Conservation (phyloP, 2,113 vertebrate genomes). For the Crotalus horridus region DNA sequence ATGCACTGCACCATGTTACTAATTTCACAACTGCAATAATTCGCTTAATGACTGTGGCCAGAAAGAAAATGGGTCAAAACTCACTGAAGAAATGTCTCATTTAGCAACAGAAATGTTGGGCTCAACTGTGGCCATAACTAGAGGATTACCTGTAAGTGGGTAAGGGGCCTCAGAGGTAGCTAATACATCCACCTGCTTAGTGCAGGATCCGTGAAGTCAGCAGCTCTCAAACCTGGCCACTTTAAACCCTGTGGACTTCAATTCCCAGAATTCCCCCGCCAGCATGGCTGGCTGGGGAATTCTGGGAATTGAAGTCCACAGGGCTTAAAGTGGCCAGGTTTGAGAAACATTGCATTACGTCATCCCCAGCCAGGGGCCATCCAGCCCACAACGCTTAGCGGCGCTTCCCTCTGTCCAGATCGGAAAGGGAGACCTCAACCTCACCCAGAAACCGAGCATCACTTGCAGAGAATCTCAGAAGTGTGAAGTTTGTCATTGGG, state of each 20-base stretch:
- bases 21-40: too few species aligned
- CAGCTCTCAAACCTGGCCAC: too few species aligned
- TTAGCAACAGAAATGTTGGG: too few species aligned
- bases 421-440: neutral
- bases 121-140: too few species aligned
- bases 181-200: neutral
- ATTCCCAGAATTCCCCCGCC: neutral
- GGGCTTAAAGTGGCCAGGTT: neutral
- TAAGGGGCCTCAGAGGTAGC: neutral
- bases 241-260: neutral
- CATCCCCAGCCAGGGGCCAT: neutral
- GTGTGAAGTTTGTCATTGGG: neutral
- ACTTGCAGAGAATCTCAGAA: neutral
- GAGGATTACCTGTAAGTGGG: neutral
- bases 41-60: too few species aligned
- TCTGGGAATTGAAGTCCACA: neutral
- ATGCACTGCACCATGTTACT: too few species aligned
- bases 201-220: neutral
- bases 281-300: too few species aligned
- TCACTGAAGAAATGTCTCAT: too few species aligned
- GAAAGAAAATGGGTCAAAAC: too few species aligned
- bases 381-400: too few species aligned
- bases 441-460: neutral
- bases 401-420: neutral
- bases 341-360: neutral